phyloP scores from a whole-genome alignment of 2,797 vertebrate genomes.

The Pachyuromys duprasi region DNA sequence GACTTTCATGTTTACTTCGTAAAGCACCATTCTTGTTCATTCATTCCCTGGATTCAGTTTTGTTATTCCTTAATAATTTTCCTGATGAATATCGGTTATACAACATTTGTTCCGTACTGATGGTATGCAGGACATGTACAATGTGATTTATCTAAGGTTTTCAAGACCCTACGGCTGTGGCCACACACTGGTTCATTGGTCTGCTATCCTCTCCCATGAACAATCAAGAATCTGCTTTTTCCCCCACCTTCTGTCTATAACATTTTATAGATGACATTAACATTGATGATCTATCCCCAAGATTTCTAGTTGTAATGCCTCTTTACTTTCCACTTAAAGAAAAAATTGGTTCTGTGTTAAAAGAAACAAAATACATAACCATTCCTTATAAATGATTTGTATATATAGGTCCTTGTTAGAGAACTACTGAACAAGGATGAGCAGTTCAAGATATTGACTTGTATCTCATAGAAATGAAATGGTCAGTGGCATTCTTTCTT shows the following conservation, averaged over 20 bases:
- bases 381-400: not conserved
- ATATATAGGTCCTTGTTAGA: not conserved
- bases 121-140: not conserved
- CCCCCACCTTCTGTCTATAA: not conserved
- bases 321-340: not conserved
- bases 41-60: not conserved
- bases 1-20: conserved; percentile 18
- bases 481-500: not conserved
- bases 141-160: not conserved
- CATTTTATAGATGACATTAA: not conserved
- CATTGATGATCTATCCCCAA: not conserved
- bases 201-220: not conserved
- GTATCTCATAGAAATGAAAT: not conserved
- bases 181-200: fast-evolving
- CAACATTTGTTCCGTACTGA: not conserved
- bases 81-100: not conserved
- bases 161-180: not conserved
- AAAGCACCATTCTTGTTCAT: not conserved
- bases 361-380: not conserved
- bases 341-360: not conserved
- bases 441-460: not conserved
- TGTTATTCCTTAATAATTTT: not conserved
- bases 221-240: not conserved
- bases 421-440: not conserved
- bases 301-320: not conserved